These are phyloP conservation scores for Aporophyla nigra DNA, from an alignment of 2,888 invertebrate genomes.

Conservation along the genomic window DNA sequence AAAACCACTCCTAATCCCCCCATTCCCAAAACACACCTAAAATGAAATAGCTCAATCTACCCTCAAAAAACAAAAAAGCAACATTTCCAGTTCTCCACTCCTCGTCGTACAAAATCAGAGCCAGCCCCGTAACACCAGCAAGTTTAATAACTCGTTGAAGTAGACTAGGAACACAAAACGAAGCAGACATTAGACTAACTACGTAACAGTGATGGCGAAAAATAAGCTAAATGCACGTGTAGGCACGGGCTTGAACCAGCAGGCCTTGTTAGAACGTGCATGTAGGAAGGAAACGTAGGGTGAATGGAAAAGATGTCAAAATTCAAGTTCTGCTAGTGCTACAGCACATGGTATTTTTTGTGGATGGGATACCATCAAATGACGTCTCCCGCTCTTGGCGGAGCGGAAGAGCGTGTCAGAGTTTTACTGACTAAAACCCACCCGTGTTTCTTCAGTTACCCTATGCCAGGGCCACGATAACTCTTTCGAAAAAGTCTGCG, in stretches of 20 bases:
- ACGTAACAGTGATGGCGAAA: slow-evolving; percentile 71
- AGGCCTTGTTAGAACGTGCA: slow-evolving; percentile 52
- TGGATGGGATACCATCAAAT: too few species aligned
- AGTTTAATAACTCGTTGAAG: slow-evolving; percentile 64
- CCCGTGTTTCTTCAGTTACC: too few species aligned
- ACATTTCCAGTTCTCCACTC: slow-evolving; percentile 35
- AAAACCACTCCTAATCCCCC: too few species aligned
- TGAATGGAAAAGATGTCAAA: neutral
- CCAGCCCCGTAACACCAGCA: slow-evolving; percentile 26
- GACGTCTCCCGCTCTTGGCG: too few species aligned
- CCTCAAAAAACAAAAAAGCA: slow-evolving; percentile 13
- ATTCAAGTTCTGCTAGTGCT: neutral
- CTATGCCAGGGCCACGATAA: too few species aligned
- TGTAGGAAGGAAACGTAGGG: slow-evolving; percentile 42
- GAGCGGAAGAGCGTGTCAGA: too few species aligned
- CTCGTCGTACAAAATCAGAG: slow-evolving; percentile 31
- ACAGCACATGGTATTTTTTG: too few species aligned
- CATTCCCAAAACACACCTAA: neutral
- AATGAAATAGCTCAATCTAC: neutral
- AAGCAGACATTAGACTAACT: slow-evolving; percentile 72
- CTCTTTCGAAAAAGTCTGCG: too few species aligned
- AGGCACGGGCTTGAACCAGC: slow-evolving; percentile 39
- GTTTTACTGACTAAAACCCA: too few species aligned
- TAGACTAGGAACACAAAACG: slow-evolving; percentile 70
- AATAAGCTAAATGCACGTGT: slow-evolving; percentile 66